A percentile compares a stretch with the other conserved stretches of the same genome.
Conservation (phyloP, 1,140 invertebrate species). For the Drosophila ogumai region DNA sequence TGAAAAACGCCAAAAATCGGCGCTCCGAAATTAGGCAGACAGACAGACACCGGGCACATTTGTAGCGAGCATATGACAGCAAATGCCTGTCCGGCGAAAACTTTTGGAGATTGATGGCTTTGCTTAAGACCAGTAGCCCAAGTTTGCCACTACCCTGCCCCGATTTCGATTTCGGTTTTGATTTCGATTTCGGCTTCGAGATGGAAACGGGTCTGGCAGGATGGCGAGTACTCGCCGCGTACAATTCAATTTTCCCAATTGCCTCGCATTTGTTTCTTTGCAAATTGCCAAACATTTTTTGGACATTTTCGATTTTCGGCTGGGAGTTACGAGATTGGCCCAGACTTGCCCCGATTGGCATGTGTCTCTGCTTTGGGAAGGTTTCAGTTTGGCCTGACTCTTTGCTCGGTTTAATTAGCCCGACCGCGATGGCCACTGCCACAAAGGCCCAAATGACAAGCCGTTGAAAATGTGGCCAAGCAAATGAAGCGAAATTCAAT, state of each 20-base stretch:
- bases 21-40: conserved; percentile 53
- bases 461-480: background rate
- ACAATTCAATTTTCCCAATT: conserved; percentile 71
- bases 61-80: conserved; percentile 73
- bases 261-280: conserved; percentile 55
- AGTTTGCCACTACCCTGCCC: conserved; percentile 19
- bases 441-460: conserved; percentile 14
- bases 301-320: conserved; percentile 57
- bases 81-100: conserved; percentile 55
- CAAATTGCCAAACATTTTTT: conserved; percentile 68
- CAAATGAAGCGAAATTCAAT: background rate
- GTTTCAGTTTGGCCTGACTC: conserved; percentile 11
- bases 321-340: conserved; percentile 21
- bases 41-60: conserved; percentile 53
- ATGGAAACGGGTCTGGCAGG: conserved; percentile 75
- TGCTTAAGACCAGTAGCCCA: conserved; percentile 78
- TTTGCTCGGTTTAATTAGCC: conserved; percentile 56
- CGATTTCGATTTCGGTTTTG: conserved; percentile 5
- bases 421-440: conserved; percentile 16
- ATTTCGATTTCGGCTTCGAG: conserved; percentile 12
- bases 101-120: conserved; percentile 75
- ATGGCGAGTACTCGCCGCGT: conserved; percentile 47
- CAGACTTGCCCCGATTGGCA: conserved; percentile 53
- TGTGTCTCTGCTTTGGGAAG: conserved; percentile 52
- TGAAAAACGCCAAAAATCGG: conserved; percentile 28